Conservation (phyloP, 2,113 vertebrate species). For the Dendropsophus ebraccatus region DNA sequence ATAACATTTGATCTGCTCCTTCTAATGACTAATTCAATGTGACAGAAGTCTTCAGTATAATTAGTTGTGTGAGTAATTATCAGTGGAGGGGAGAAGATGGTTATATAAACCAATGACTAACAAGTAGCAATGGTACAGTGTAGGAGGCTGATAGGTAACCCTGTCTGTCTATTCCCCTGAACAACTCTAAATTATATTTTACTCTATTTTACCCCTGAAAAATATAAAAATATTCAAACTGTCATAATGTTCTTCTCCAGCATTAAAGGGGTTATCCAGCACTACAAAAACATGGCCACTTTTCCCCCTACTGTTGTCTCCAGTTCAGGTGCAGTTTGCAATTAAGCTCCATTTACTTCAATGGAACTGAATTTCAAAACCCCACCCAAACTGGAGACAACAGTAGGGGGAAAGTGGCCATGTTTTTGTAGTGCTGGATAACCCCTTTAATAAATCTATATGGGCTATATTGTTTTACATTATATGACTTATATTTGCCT, state of each 20-base stretch:
- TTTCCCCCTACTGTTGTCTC: too few species aligned
- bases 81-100: neutral
- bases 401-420: too few species aligned
- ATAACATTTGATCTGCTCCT: neutral
- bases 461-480: too few species aligned
- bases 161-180: neutral
- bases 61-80: conserved; percentile 1
- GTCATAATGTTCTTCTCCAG: neutral
- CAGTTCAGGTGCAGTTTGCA: too few species aligned
- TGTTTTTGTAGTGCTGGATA: too few species aligned
- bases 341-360: too few species aligned
- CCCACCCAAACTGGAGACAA: too few species aligned
- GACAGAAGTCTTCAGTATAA: neutral
- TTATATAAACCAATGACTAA: neutral
- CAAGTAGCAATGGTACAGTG: neutral
- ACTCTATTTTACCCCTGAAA: neutral
- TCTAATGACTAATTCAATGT: neutral
- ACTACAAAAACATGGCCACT: too few species aligned
- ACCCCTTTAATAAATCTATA: too few species aligned
- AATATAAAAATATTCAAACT: neutral
- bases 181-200: neutral
- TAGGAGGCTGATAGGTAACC: neutral
- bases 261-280: too few species aligned
- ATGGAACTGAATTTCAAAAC: too few species aligned
- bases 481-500: too few species aligned